Base-by-base conservation (phyloP, 2,888 invertebrate species). In the Tenthredo notha region DNA sequence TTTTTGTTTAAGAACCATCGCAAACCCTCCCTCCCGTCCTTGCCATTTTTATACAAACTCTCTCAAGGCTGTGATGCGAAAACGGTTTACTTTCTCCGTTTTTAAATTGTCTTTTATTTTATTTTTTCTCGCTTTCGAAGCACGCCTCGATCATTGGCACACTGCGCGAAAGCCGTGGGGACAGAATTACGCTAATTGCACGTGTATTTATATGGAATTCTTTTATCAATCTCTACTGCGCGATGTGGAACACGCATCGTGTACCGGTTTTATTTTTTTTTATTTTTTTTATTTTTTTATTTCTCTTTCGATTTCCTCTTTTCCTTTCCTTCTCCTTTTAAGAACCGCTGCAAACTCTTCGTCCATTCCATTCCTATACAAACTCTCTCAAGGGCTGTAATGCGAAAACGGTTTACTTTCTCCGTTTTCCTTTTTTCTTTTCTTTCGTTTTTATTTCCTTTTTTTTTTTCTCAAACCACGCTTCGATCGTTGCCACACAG, bases 351-450 rank as follows among this genome's bases (percentile, higher is more conserved):
- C n/a, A 72, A 72, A 40, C 72, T 77, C 75, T 47, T 33, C 47
- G 25, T 25, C 50, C 47, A 77, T 77, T 50, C 18, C 29, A 77
- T 77, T 50, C 75, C 50, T 50, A 50, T 77, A 29, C 50, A 77
- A 77, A 50, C 50, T 29, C 75, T 77, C 15, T 50, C 75, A 15
- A 50, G 75, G 50, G 29, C 50, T 77, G 75, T 77, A 77, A 77
- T 77, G 50, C 33, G 47, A 77, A 77, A 50, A 77, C 75, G 50
- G 75, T 77, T 77, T 50, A 77, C 75, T 77, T 77, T 50, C 29
- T 29, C 75, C 47, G 75, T 29, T 47, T 77, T 25, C n/a, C 33
- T 33, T 18, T 67, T 29, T 67, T 15, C 25, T 33, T 15, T 25
- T 67, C 25, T 67, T 67, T 33, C 25, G 10, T 67, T 67, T 15